Evolutionary conservation across 2,888 invertebrate species (phyloP), one percentile per base, ranked within the genome.

Genomic region (Ormyrus thymus): DNA sequence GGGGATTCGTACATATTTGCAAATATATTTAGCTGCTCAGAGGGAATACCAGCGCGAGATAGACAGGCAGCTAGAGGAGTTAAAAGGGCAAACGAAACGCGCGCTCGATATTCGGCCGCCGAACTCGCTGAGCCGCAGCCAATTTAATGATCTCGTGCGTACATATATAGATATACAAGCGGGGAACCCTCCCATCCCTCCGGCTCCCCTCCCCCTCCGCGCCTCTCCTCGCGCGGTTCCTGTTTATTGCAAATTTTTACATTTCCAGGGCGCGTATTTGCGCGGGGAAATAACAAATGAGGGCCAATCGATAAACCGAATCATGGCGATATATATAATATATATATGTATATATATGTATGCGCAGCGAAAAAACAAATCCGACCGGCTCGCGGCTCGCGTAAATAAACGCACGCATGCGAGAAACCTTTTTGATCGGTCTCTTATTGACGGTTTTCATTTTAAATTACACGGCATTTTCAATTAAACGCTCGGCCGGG

Each of bases 11-110:
- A 87, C 85, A 86, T 87, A 88, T 88, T 88, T 87, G 87, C 87
- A 88, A 87, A 88, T 87, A 88, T 86, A 87, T 87, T 88, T 87
- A 87, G 85, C 85, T 83, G 82, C 84, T 84, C 84, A 82, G 53
- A 64, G 61, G 56, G 76, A 62, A 72, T n/a, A n/a, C n/a, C n/a
- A 62, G 74, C 48, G 71, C 62, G 76, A 13, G 59, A 76, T 77
- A 15, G 55, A 48, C 56, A 13, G 68, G 13, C 11, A 83, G 83
- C 82, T 78, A 81, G 81, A 85, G 83, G 85, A 86, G 87, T 87
- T 86, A 88, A 89, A 88, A 87, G 86, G 87, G 85, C 86, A 86
- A 87, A 86, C 84, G 84, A 81, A 82, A 84, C 81, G 81, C 80
- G 68, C 71, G 84, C 82, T 83, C 84, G 84, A 86, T 84, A 84